phyloP scores from a whole-genome alignment of 2,888 invertebrate genomes.

The Coleophora flavipennella region DNA sequence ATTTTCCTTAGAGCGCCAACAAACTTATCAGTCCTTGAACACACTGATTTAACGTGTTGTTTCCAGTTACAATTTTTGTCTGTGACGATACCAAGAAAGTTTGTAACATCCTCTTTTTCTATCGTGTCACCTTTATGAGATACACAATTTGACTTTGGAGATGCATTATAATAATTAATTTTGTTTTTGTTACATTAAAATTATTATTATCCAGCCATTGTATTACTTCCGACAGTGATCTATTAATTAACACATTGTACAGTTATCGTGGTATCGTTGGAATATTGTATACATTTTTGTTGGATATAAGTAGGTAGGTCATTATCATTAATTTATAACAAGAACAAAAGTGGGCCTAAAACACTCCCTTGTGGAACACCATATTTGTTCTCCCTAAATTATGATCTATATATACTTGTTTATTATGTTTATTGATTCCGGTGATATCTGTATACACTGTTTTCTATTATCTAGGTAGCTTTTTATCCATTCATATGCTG shows the following conservation, averaged over 20 bases:
- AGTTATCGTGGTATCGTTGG: neutral
- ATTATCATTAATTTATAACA: neutral
- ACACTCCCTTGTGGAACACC: constrained; percentile 2
- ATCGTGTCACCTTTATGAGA: neutral
- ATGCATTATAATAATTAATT: neutral
- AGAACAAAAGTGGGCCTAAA: neutral
- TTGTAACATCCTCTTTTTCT: neutral
- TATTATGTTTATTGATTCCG: too few relatives aligned
- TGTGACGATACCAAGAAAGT: neutral
- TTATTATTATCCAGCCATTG: neutral
- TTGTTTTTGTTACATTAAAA: neutral
- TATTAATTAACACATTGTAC: neutral
- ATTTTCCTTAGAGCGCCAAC: neutral
- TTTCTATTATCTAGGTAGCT: too few relatives aligned
- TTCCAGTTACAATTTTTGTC: constrained; percentile 1
- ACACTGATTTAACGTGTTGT: neutral
- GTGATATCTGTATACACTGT: too few relatives aligned
- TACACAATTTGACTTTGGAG: neutral
- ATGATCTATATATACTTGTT: too few relatives aligned
- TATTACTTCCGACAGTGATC: neutral
- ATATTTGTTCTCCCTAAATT: neutral
- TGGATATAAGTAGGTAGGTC: neutral
- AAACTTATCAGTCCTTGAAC: neutral
- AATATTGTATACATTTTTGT: neutral
- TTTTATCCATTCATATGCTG: too few relatives aligned